Evolutionary conservation across 2,113 vertebrate species (phyloP), one percentile per base, ranked within the genome.

Genomic region (Mixornis gularis): DNA sequence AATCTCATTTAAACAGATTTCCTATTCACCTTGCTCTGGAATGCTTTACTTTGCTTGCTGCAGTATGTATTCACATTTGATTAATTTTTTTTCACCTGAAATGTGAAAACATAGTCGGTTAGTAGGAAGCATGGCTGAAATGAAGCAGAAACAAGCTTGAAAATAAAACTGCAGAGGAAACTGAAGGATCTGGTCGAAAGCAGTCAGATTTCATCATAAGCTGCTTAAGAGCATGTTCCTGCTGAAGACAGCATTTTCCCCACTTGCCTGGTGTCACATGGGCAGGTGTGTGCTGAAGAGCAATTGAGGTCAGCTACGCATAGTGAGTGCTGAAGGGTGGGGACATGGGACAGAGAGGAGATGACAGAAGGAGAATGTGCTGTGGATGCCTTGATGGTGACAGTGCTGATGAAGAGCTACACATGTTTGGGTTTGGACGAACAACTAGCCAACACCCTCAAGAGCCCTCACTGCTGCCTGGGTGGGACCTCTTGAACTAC

Each of bases 231-330:
- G 10, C 30, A 27, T 22, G 38, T 34, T 79, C 63, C 52, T 88
- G 62, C 43, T 2, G 8, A 36, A 49, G 62, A 25, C 79, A 30
- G 38, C 5, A 0, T 10, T 79, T 58, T 66, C 27, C 52, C 53
- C 0, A 0, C 21, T 62, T 17, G 36, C 40, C 21, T n/a, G 22
- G 12, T 59, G 48, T 38, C 2, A 0, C 10, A 1, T 13, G 2
- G 4, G 30, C 1, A 13, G 29, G 5, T 8, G 26, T 9, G 19
- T 58, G 48, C 32, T 7, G 14, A 24, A 7, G 76, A 38, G 80
- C 71, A 14, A 0, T 3, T 17, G 58, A 10, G 56, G 51, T 53
- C 70, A 70, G 55, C 48, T 21, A 1, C 34, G 3, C 2, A 0
- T 0, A 2, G 15, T 9, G 71, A 22, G 51, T 43, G 66, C 58